Conservation (phyloP, 2,797 vertebrate genomes). For the Bufotes viridis region DNA sequence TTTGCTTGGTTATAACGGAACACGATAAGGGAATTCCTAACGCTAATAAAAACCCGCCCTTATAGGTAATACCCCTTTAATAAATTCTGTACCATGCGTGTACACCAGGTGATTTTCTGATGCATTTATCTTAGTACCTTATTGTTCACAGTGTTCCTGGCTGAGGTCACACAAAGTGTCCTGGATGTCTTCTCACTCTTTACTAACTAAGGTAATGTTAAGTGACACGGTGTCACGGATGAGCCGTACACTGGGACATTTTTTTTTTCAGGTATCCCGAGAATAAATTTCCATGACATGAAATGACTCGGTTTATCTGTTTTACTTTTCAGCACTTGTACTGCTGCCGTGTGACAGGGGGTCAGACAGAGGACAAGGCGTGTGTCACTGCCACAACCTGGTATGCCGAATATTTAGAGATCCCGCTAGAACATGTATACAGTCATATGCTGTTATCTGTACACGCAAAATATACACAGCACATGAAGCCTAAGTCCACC, state of each 20-base stretch:
- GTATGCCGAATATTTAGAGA: constrained; percentile 4
- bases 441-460: not conserved
- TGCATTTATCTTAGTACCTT: too few relatives aligned
- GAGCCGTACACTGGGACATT: not conserved
- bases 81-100: too few relatives aligned
- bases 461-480: too few relatives aligned
- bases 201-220: constrained; percentile 1
- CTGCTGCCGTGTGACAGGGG: not conserved
- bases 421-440: not conserved
- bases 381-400: not conserved
- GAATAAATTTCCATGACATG: constrained; percentile 19
- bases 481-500: too few relatives aligned
- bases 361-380: constrained; percentile 14
- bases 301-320: constrained; percentile 14
- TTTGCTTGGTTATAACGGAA: too few relatives aligned
- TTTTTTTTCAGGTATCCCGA: not conserved
- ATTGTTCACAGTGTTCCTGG: too few relatives aligned
- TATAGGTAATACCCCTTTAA: too few relatives aligned
- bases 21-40: too few relatives aligned
- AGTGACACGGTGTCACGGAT: not conserved
- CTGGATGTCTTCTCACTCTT: not conserved
- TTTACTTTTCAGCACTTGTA: constrained; percentile 28
- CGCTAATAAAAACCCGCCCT: too few relatives aligned
- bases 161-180: not conserved
- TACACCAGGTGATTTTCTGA: too few relatives aligned